Base-by-base conservation (phyloP, 1,140 invertebrate genomes). In the Propsilocerus akamusi region DNA sequence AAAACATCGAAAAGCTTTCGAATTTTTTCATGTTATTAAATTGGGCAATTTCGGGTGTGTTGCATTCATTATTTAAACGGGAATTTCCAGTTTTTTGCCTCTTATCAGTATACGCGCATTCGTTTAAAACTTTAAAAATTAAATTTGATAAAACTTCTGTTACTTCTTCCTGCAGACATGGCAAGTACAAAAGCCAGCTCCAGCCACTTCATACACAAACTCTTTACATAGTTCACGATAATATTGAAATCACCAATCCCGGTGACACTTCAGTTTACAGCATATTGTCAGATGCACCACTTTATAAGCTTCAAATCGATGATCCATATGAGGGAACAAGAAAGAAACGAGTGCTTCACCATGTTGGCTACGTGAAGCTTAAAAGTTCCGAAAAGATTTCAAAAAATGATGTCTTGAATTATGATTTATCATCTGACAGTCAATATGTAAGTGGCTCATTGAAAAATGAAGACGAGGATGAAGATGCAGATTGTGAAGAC, bases 141-240 rank as follows among this genome's bases (percentile, higher is more conserved):
- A n/a, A n/a, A n/a, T n/a, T n/a, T n/a, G n/a, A n/a, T n/a, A n/a
- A n/a, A n/a, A n/a, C n/a, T n/a, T n/a, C n/a, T n/a, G n/a, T n/a
- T n/a, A n/a, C n/a, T 24, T 68, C 61, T 51, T 52, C 55, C 22
- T 56, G 52, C 8, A 52, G 54, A 12, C 61, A 68, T 52, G 69
- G 70, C 25, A 55, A 54, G 11, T 57, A 60, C 5, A 70, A 69
- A 51, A 26, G 54, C 3, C 14, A 54, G 8, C 50, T 68, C 1
- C 74, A 83, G 62, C 71, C 76, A 0, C 57, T 86, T 8, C 69
- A 74, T n/a, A 67, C 76, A 0, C 70, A 78, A 8, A 68, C 80
- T 20, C 72, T 84, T 11, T 81, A 75, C 50, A 67, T 84, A 22
- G 71, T 81, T 3, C 79, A 83, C 55, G 80, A 86, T 52, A 86